Evolutionary conservation across 2,888 invertebrate species (phyloP).

Genomic region (Bombylius discolor): DNA sequence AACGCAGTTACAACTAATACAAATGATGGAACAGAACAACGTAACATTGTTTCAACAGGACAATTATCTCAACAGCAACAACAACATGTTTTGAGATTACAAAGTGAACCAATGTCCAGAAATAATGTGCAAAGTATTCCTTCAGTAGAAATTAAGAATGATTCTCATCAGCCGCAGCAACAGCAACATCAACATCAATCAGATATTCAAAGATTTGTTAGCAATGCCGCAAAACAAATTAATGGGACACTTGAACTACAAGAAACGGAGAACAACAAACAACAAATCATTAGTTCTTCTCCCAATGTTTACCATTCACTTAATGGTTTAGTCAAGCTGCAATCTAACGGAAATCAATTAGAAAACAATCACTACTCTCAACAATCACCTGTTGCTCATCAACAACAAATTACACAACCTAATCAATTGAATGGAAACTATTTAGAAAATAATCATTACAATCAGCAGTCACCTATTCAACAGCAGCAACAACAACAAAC

Average conservation of each 20-base stretch:
- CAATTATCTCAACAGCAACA: conserved; percentile 38
- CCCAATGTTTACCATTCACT: background rate
- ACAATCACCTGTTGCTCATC: background rate
- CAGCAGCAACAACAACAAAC: conserved; percentile 11
- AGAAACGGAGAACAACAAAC: background rate
- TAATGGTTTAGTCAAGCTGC: conserved; percentile 1
- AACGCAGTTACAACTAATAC: conserved; percentile 56
- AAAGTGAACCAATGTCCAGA: conserved; percentile 32
- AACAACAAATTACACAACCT: background rate
- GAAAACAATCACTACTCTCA: conserved; percentile 4
- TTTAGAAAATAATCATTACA: conserved; percentile 9
- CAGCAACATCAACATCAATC: no score
- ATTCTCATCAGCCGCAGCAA: background rate
- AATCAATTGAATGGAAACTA: background rate
- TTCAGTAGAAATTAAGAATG: background rate
- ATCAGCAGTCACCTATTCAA: background rate
- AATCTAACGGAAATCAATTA: background rate
- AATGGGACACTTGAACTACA: background rate
- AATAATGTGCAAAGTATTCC: conserved; percentile 19
- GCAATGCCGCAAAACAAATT: no score
- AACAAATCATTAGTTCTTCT: background rate
- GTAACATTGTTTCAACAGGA: conserved; percentile 21
- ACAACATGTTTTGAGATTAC: conserved; percentile 39
- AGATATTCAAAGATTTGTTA: no score
- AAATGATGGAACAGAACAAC: background rate